A percentile compares a stretch with the other conserved stretches of the same genome.
phyloP scores from a whole-genome alignment of 2,797 vertebrate species.

The Melopsittacus undulatus region DNA sequence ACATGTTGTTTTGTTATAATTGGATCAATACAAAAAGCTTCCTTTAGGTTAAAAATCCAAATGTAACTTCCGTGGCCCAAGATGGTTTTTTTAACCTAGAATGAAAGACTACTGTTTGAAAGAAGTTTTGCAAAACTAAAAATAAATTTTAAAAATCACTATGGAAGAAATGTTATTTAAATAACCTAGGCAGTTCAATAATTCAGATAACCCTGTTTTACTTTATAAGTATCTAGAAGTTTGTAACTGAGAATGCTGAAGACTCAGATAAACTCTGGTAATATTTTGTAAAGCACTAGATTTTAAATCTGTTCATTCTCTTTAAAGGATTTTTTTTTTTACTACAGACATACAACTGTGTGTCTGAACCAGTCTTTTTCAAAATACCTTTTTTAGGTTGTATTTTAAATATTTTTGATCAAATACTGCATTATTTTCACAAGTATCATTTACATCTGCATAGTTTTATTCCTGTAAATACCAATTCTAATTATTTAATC shows the following conservation, averaged over 20 bases:
- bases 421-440: neutral
- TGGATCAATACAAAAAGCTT: neutral
- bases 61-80: neutral
- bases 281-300: neutral
- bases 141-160: neutral
- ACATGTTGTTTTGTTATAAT: neutral
- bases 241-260: neutral
- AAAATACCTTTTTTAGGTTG: neutral
- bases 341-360: neutral
- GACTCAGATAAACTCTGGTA: neutral
- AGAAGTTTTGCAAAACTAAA: neutral
- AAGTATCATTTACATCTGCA: slow-evolving; percentile 14
- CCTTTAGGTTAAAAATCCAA: neutral
- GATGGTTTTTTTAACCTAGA: neutral
- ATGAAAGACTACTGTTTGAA: neutral
- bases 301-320: neutral
- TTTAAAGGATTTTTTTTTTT: neutral
- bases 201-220: neutral
- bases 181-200: neutral
- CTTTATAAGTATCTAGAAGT: neutral
- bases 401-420: slow-evolving; percentile 17
- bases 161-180: neutral
- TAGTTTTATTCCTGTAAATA: slow-evolving; percentile 6
- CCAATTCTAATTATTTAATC: slow-evolving; percentile 28
- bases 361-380: neutral